phyloP scores from a whole-genome alignment of 2,888 invertebrate species.

The Pterostichus madidus region DNA sequence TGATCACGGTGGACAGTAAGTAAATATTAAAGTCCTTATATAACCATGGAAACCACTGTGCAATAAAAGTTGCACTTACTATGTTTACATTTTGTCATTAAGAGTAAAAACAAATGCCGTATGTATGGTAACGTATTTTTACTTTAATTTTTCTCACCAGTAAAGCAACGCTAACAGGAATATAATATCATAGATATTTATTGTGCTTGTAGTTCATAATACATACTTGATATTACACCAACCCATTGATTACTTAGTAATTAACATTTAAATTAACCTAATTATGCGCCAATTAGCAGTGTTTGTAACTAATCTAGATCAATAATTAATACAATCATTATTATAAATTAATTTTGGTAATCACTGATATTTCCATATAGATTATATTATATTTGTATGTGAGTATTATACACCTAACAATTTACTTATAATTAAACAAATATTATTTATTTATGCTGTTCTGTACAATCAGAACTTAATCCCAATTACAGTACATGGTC shows the following conservation, averaged over 20 bases:
- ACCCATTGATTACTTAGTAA: constrained; percentile 44
- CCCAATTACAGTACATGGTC: no score
- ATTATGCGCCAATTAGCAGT: constrained; percentile 40
- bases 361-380: constrained; percentile 6
- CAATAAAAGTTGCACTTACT: no score
- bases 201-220: constrained; percentile 19
- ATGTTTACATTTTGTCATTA: no score
- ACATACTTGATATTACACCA: constrained; percentile 31
- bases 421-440: background rate
- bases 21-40: no score
- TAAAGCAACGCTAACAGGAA: no score
- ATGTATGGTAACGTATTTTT: no score
- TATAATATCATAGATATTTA: background rate
- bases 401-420: background rate
- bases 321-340: constrained; percentile 16
- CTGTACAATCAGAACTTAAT: no score
- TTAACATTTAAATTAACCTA: constrained; percentile 44
- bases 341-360: constrained; percentile 20
- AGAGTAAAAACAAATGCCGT: no score
- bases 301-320: constrained; percentile 42
- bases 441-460: background rate
- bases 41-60: no score
- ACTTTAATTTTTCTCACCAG: no score
- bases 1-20: no score
- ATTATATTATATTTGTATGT: background rate